Percentiles rank a stretch among this genome's conserved stretches.
Conservation (phyloP, 2,888 invertebrate genomes). For the Diaprepes abbreviatus region DNA sequence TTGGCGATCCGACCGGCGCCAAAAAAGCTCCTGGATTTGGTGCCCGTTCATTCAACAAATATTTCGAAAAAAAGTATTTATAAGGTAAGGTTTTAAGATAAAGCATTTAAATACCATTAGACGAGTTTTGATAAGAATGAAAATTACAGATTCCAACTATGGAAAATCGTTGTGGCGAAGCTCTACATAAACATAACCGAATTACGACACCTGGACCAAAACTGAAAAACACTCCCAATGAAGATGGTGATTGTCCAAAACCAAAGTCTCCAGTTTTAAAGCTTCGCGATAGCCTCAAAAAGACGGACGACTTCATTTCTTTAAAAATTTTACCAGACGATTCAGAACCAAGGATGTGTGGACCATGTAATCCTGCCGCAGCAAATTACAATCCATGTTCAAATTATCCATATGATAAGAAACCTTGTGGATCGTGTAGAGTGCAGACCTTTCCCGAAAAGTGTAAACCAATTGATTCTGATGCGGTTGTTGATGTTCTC, state of each 20-base stretch:
- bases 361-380: not conserved
- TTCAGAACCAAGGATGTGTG: slow-evolving; percentile 1
- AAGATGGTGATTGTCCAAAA: slow-evolving; percentile 15
- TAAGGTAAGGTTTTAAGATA: slow-evolving; percentile 25
- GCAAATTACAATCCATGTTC: slow-evolving; percentile 1
- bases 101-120: not conserved
- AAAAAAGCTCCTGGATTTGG: slow-evolving; percentile 51
- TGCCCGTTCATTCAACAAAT: slow-evolving; percentile 31
- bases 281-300: not conserved
- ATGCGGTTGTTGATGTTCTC: not conserved
- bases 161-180: not conserved
- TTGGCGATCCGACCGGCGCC: slow-evolving; percentile 52
- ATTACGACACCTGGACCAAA: not conserved
- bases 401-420: slow-evolving; percentile 8
- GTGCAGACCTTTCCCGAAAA: not conserved
- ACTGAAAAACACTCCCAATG: not conserved
- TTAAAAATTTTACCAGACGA: slow-evolving; percentile 18
- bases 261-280: not conserved
- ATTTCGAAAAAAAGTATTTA: slow-evolving; percentile 31
- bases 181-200: not conserved
- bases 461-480: not conserved
- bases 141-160: not conserved
- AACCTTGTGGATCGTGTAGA: slow-evolving; percentile 19
- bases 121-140: not conserved
- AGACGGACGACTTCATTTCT: not conserved